Conservation (phyloP, 2,888 invertebrate genomes). For the Drosophila siamana region DNA sequence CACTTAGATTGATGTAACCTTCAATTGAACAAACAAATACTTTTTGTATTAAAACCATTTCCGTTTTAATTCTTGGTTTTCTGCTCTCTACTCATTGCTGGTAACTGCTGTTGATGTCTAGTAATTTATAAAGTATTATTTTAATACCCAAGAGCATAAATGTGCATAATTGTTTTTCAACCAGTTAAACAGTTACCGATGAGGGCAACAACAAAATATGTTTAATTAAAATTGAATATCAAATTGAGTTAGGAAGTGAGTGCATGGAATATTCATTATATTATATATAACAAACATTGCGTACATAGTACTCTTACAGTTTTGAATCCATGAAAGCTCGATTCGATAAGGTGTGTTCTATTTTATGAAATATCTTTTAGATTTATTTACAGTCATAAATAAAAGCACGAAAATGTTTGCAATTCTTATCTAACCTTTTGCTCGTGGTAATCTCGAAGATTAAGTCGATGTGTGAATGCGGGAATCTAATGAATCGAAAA, state of each 20-base stretch:
- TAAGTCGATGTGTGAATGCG: slow-evolving; percentile 1
- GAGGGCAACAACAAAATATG: slow-evolving; percentile 16
- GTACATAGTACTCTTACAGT: background rate
- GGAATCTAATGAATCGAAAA: background rate
- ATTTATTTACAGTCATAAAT: slow-evolving; percentile 8
- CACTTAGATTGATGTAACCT: slow-evolving; percentile 59
- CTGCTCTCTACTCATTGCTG: slow-evolving; percentile 1
- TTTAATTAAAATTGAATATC: slow-evolving; percentile 34
- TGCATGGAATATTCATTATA: slow-evolving; percentile 19
- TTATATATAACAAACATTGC: background rate
- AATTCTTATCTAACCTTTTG: slow-evolving; percentile 10
- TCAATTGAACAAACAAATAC: slow-evolving; percentile 64
- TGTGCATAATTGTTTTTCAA: slow-evolving; percentile 20
- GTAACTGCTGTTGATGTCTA: slow-evolving; percentile 10
- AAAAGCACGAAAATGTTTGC: background rate
- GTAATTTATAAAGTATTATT: slow-evolving; percentile 19
- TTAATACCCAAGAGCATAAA: slow-evolving; percentile 19
- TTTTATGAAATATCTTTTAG: background rate
- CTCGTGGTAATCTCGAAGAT: background rate
- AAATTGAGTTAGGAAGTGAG: slow-evolving; percentile 33
- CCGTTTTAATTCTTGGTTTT: slow-evolving; percentile 63
- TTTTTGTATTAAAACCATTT: slow-evolving; percentile 58
- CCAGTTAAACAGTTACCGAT: slow-evolving; percentile 28
- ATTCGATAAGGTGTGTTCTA: slow-evolving; percentile 1
- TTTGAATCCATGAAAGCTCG: slow-evolving; percentile 1